Evolutionary conservation across 2,888 invertebrate species (phyloP).

Genomic region (Drosophila borborema): DNA sequence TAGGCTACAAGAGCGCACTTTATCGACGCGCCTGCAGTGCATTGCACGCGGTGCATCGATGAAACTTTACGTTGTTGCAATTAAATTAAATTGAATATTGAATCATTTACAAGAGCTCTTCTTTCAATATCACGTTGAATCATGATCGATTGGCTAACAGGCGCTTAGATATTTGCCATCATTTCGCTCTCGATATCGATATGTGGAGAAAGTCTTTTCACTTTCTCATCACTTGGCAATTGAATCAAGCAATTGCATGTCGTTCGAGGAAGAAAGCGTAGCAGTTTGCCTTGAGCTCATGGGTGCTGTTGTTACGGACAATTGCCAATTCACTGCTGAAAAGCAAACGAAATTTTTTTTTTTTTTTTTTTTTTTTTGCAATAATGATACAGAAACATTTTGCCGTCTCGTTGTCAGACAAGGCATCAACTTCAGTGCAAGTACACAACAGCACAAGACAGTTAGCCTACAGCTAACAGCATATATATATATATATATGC

Average conservation of each 20-base stretch:
- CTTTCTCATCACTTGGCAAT: slow-evolving; percentile 5
- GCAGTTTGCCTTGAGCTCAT: slow-evolving; percentile 16
- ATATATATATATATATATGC: not conserved
- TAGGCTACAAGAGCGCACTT: slow-evolving; percentile 33
- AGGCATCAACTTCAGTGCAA: slow-evolving; percentile 54
- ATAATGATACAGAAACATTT: slow-evolving; percentile 29
- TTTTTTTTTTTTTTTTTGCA: slow-evolving; percentile 21
- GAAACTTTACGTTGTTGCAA: slow-evolving; percentile 25
- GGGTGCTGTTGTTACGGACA: slow-evolving; percentile 6
- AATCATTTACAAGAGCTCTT: not conserved
- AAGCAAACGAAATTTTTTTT: slow-evolving; percentile 40
- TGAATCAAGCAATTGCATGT: slow-evolving; percentile 27
- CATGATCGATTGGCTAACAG: not conserved
- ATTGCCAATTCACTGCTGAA: not conserved
- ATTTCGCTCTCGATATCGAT: not conserved
- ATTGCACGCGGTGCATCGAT: not conserved
- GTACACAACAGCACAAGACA: slow-evolving; percentile 18
- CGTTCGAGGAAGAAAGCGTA: slow-evolving; percentile 17
- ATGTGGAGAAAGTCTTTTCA: not conserved
- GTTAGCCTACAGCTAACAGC: slow-evolving; percentile 12
- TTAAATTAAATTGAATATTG: slow-evolving; percentile 41
- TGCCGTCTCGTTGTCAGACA: slow-evolving; percentile 46
- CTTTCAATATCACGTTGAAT: not conserved
- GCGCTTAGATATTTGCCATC: not conserved
- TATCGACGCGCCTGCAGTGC: slow-evolving; percentile 35